phyloP scores from a whole-genome alignment of 2,113 vertebrate species.

The Scolopax mira region DNA sequence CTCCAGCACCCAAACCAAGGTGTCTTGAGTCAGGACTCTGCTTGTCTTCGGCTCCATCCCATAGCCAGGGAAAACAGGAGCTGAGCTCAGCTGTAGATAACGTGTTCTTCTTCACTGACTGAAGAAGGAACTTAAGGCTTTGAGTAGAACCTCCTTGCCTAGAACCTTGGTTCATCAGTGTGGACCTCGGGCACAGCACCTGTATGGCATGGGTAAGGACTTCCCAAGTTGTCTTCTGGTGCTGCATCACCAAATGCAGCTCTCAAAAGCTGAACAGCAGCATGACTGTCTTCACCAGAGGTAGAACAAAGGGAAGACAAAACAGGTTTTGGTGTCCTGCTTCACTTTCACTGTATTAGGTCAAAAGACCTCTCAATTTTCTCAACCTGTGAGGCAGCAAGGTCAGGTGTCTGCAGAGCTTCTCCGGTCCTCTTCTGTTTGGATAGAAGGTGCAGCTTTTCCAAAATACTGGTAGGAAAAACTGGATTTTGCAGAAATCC shows the following conservation, averaged over 20 bases:
- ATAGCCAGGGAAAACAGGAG: neutral
- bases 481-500: neutral
- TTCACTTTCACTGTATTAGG: neutral
- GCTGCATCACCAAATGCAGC: neutral
- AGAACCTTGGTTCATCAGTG: neutral
- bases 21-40: neutral
- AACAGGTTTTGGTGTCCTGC: neutral
- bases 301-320: neutral
- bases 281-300: neutral
- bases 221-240: neutral
- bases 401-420: neutral
- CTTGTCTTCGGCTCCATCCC: neutral
- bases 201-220: neutral
- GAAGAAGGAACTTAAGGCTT: neutral
- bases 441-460: neutral
- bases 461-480: neutral
- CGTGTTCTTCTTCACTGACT: neutral
- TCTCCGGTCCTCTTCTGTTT: neutral
- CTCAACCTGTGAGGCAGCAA: neutral
- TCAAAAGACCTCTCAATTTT: neutral
- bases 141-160: neutral
- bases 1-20: neutral
- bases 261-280: neutral
- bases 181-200: accelerated
- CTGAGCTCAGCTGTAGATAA: neutral